Evolutionary conservation across 2,113 vertebrate genomes (phyloP).

Genomic region (Tauraco erythrolophus): DNA sequence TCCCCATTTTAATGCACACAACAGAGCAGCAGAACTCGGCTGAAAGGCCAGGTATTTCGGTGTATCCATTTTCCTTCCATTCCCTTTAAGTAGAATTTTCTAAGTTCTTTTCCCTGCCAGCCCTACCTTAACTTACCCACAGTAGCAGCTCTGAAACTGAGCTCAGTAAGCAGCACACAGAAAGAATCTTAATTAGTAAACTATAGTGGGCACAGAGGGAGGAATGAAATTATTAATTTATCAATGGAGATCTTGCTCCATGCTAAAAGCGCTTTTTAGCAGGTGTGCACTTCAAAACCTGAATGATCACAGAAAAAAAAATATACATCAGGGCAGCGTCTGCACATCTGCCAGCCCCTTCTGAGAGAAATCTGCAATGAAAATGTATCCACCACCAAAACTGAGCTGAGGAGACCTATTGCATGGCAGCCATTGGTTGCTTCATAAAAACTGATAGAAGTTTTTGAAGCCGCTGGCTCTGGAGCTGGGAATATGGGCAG

Average conservation of each 20-base stretch:
- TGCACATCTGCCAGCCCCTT: not conserved
- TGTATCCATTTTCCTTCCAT: not conserved
- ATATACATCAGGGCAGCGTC: not conserved
- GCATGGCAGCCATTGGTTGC: not conserved
- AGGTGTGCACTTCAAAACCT: not conserved
- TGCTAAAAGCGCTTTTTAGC: not conserved
- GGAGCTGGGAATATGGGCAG: constrained; percentile 37
- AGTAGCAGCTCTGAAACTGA: not conserved
- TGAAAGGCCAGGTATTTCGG: not conserved
- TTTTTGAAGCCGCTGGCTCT: not conserved
- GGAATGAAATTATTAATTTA: not conserved
- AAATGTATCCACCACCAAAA: not conserved
- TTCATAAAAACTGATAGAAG: not conserved
- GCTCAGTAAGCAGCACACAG: not conserved
- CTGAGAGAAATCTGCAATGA: not conserved
- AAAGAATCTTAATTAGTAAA: not conserved
- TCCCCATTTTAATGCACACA: not conserved
- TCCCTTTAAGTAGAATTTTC: not conserved
- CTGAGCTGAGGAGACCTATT: not conserved
- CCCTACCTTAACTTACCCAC: accelerated
- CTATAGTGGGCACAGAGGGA: not conserved
- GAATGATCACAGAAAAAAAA: not conserved
- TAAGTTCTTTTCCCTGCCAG: not conserved
- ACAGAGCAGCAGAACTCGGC: not conserved
- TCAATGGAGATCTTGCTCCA: not conserved